Evolutionary conservation across 2,113 vertebrate species (phyloP).

Genomic region (Hippocampus comes): DNA sequence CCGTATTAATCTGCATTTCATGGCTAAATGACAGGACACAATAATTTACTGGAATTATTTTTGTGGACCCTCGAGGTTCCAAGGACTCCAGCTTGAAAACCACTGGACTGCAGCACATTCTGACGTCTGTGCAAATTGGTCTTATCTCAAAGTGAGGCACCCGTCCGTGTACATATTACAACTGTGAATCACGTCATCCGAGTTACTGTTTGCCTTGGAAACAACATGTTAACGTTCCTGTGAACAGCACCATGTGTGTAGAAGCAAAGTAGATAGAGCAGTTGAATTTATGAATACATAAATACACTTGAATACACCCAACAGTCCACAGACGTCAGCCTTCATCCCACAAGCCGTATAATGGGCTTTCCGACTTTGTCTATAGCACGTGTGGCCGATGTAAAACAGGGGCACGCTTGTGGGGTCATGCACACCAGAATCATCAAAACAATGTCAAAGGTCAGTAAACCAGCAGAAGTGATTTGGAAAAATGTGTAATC

Average conservation of each 20-base stretch:
- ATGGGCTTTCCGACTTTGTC: not conserved
- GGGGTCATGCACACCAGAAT: not conserved
- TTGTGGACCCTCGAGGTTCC: not conserved
- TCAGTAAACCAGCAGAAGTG: not conserved
- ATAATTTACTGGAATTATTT: not conserved
- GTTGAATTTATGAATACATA: not conserved
- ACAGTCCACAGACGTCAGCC: not conserved
- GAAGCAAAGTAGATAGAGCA: not conserved
- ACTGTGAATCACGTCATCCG: not conserved
- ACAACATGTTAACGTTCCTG: not conserved
- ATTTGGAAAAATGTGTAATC: not conserved
- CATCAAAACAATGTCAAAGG: constrained; percentile 5
- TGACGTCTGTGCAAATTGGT: not conserved
- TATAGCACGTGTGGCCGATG: not conserved
- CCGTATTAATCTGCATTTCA: not conserved
- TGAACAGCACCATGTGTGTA: constrained; percentile 5
- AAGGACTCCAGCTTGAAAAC: not conserved
- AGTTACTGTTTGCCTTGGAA: not conserved
- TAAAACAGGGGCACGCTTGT: not conserved
- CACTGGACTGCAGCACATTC: not conserved
- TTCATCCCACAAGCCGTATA: not conserved
- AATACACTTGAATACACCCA: not conserved
- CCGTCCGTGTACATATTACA: not conserved
- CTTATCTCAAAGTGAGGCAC: not conserved
- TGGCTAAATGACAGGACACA: not conserved